Evolutionary conservation across 1,140 invertebrate genomes (phyloP).

Genomic region (Calliphora vicina): DNA sequence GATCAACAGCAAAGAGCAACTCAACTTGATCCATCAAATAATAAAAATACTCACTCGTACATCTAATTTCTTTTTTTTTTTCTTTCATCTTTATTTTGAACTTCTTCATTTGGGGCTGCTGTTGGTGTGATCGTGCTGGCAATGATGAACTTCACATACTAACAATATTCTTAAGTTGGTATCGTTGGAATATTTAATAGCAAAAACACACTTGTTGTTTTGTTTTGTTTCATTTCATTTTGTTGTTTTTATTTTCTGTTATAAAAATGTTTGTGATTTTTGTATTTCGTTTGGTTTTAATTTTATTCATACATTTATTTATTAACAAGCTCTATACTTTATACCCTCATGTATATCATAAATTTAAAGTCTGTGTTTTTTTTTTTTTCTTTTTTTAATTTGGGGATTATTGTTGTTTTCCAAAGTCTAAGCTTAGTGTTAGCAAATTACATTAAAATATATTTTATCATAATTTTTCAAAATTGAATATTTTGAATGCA

Average conservation of each 20-base stretch:
- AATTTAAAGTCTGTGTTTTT: background rate
- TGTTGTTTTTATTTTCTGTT: background rate
- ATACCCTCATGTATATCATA: background rate
- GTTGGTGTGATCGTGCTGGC: background rate
- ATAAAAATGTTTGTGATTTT: background rate
- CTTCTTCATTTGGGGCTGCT: background rate
- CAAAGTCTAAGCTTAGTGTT: background rate
- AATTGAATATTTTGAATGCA: background rate
- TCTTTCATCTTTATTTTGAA: background rate
- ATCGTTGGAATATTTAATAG: too few relatives aligned
- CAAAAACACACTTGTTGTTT: background rate
- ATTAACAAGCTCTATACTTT: background rate
- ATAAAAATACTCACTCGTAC: background rate
- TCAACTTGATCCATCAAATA: slow-evolving; percentile 1
- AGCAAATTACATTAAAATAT: background rate
- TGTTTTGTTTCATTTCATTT: background rate
- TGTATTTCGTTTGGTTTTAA: background rate
- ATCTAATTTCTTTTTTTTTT: background rate
- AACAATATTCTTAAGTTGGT: too few relatives aligned
- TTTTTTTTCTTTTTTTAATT: background rate
- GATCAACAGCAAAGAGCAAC: background rate
- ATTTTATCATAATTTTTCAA: background rate
- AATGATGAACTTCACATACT: background rate
- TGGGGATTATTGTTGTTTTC: background rate
- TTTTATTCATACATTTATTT: background rate